These are phyloP conservation scores for Molanna angustata DNA, from an alignment of 2,888 invertebrate genomes.

Conservation along the genomic window DNA sequence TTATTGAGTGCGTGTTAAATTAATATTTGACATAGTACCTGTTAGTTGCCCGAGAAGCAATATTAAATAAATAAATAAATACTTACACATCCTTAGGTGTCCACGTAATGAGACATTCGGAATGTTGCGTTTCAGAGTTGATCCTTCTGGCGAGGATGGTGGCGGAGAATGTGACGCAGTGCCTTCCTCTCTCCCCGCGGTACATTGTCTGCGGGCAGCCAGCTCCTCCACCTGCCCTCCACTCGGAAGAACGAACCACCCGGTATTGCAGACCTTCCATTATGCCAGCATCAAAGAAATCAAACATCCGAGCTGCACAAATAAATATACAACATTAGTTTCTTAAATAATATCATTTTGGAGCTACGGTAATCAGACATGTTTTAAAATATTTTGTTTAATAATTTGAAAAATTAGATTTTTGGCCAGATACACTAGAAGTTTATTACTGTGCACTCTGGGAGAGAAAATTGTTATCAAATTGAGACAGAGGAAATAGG, in stretches of 20 bases:
- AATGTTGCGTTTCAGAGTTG: conserved; percentile 46
- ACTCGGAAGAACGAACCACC: conserved; percentile 60
- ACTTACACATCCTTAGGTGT: conserved; percentile 29
- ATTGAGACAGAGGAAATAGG: too few relatives aligned
- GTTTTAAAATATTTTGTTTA: too few relatives aligned
- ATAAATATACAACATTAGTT: not conserved
- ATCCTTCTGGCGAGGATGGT: conserved; percentile 65
- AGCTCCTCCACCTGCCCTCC: conserved; percentile 60
- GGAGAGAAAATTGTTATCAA: too few relatives aligned
- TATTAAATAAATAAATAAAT: conserved; percentile 5
- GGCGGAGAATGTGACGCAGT: conserved; percentile 69
- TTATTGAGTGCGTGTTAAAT: too few relatives aligned
- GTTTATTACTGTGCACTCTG: too few relatives aligned
- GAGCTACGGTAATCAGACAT: too few relatives aligned
- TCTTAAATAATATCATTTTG: too few relatives aligned
- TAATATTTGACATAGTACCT: too few relatives aligned
- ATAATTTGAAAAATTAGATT: too few relatives aligned
- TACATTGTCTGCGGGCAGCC: conserved; percentile 43
- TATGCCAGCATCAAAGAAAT: conserved; percentile 88
- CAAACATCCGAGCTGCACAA: conserved; percentile 83
- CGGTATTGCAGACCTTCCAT: conserved; percentile 91
- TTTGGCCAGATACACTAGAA: too few relatives aligned
- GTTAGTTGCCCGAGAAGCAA: too few relatives aligned
- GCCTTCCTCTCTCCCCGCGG: conserved; percentile 36
- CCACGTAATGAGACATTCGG: conserved; percentile 29